Evolutionary conservation across 2,113 vertebrate species (phyloP).

Genomic region (Antidorcas marsupialis): DNA sequence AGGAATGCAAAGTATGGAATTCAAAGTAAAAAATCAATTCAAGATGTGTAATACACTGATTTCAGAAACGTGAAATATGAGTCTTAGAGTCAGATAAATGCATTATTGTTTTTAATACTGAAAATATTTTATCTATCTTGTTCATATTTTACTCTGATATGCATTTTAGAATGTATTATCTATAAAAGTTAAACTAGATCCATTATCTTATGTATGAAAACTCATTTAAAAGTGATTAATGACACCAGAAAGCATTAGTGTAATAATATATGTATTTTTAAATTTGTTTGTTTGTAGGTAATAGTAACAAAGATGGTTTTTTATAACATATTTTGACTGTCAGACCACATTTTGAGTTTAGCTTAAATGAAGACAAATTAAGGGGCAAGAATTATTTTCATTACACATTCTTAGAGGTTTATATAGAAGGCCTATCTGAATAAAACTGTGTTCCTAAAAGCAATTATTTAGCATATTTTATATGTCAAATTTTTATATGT

Average conservation of each 20-base stretch:
- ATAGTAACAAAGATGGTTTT: not conserved
- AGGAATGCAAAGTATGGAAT: not conserved
- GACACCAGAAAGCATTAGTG: not conserved
- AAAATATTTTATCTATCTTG: not conserved
- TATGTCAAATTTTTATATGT: not conserved
- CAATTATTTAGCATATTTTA: not conserved
- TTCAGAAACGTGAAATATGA: slow-evolving; percentile 17
- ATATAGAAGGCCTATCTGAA: not conserved
- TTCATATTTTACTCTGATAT: not conserved
- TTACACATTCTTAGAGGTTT: not conserved
- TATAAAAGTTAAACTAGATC: not conserved
- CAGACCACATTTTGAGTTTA: not conserved
- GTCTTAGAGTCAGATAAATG: not conserved
- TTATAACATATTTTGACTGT: not conserved
- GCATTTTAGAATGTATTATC: not conserved
- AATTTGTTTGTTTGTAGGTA: not conserved
- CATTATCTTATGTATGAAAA: not conserved
- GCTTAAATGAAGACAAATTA: not conserved
- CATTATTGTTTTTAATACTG: not conserved
- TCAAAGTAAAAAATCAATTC: not conserved
- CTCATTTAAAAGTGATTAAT: not conserved
- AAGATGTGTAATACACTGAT: not conserved
- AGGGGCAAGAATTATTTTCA: not conserved
- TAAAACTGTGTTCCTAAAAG: not conserved
- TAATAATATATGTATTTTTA: not conserved